Evolutionary conservation across 2,797 vertebrate genomes (phyloP), one percentile per base, ranked within the genome.

Genomic region (Myotis planiceps): DNA sequence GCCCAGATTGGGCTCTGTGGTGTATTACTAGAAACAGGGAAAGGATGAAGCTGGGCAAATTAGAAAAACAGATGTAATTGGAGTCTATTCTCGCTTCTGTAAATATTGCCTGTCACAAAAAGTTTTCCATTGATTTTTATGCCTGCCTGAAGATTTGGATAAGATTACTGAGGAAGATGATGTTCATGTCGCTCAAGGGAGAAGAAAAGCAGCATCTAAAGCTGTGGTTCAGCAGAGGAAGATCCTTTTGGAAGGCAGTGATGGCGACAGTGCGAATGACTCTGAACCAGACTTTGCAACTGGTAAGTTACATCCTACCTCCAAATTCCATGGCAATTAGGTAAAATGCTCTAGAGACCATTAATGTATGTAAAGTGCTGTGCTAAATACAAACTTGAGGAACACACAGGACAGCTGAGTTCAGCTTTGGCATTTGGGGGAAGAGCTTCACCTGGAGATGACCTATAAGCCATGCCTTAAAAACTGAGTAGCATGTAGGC

Each of bases 101-200:
- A 72, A 88, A 49, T 65, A 34, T 74, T 69, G 27, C 39, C 4
- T 76, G 63, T 83, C 63, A 65, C 16, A 87, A 13, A 82, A 47
- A 60, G 13, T 65, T 71, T 91, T 51, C n/a, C 51, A 1, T 53
- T 92, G 72, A n/a, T 89, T 96, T 72, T 58, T 79, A 3, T 66
- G 47, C 86, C 21, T 95, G 1, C 87, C 81, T 94, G 13, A 80
- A 99, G 99, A 98, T 49, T 97, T 99, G 45, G 98, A 99, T 97
- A 96, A 98, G 93, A 99, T 99, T 96, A 98, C 97, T 27, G 92
- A 98, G 81, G 98, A 98, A 74, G 97, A 94, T 21, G 96, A 97
- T 0, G 14, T 75, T 4, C 37, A 34, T 9, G 19, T 19, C 16
- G 65, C 63, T 10, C 66, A 85, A 25, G 96, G 88, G 83, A 98